Evolutionary conservation across 2,113 vertebrate species (phyloP), one percentile per base, ranked within the genome.

Genomic region (Aspidoscelis tigris): DNA sequence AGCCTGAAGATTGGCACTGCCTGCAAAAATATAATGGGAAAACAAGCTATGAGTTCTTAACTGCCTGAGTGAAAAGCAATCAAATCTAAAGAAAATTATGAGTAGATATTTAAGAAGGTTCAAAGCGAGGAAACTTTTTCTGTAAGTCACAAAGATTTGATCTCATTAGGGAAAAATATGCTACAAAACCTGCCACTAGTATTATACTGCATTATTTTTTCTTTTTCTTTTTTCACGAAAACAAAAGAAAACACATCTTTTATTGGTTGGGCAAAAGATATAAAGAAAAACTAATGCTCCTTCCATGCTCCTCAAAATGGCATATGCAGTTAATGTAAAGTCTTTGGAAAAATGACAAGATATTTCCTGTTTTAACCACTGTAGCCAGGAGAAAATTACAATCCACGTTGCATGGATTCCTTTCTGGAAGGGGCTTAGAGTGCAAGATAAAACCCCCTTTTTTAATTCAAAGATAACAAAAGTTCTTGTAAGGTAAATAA

Each of bases 401-500:
- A 97, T 97, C 97, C 97, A 96, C 96, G 88, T 93, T 98, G 98
- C 98, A 99, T 98, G 98, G 98, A 97, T 98, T 97, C 97, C 96
- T 97, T 97, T 91, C 88, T 88, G 91, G 90, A 44, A 68, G 50
- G 85, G 86, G 84, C 82, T 20, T 47, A 76, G 90, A 88, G 88
- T 86, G 96, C 97, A 97, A 95, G 97, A 94, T 95, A 95, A 96
- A 96, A 94, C 95, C 93, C 93, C 96, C 97, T 96, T 95, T 96
- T 39, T 98, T 92, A 77, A 98, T 97, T 98, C 97, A 97, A 97
- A 99, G 97, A 95, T 94, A 94, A 95, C 93, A 95, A 79, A 96
- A 96, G 95, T 98, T 97, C 97, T 97, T 98, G 98, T 99, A 99
- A 98, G 97, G 98, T 99, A 99, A 99, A 99, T 97, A 90, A 97